phyloP scores from a whole-genome alignment of 1,140 invertebrate species.

The Drosophila sp. region DNA sequence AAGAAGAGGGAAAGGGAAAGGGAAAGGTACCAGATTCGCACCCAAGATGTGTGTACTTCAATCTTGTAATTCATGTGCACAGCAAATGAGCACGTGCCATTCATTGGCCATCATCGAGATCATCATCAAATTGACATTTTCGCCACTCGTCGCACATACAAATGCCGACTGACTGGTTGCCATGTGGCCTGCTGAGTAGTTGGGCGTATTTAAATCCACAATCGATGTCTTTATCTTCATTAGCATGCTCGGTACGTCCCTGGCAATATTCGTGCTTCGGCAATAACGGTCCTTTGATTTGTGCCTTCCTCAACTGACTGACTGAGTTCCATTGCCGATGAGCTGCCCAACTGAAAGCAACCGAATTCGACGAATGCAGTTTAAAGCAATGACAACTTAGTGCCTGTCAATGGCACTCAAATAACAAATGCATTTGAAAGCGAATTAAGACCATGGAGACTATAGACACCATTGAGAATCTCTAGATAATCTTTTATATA shows the following conservation, averaged over 20 bases:
- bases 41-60: neutral
- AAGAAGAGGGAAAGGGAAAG: neutral
- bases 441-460: too few relatives aligned
- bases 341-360: conserved; percentile 34
- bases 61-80: neutral
- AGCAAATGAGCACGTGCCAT: conserved; percentile 39
- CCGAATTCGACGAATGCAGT: conserved; percentile 16
- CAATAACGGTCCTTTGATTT: conserved; percentile 10
- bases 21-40: neutral
- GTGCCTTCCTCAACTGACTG: conserved; percentile 8
- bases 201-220: conserved; percentile 49
- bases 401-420: too few relatives aligned
- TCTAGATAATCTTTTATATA: too few relatives aligned
- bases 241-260: conserved; percentile 57
- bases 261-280: conserved; percentile 30
- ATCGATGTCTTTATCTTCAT: conserved; percentile 30
- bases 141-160: conserved; percentile 16
- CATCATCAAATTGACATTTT: conserved; percentile 65
- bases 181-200: conserved; percentile 2
- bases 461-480: too few relatives aligned
- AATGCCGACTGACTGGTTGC: conserved; percentile 6
- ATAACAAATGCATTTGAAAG: neutral
- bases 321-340: neutral
- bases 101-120: conserved; percentile 61
- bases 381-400: neutral